Evolutionary conservation across 1,140 invertebrate genomes (phyloP).

Genomic region (Caenorhabditis remanei): DNA sequence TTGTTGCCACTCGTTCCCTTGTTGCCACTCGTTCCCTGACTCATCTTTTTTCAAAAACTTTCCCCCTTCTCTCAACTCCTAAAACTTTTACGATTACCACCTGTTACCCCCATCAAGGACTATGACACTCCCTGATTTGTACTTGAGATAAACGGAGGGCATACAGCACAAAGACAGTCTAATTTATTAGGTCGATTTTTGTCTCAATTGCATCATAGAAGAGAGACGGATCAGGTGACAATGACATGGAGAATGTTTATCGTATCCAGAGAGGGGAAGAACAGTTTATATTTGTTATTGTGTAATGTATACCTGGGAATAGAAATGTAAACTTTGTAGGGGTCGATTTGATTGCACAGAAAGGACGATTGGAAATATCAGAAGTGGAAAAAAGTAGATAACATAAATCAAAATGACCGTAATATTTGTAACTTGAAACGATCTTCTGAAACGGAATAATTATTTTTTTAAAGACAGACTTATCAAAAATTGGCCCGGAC

Average conservation of each 20-base stretch:
- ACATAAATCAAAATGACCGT: too few species aligned
- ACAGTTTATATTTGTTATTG: neutral
- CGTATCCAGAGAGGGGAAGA: neutral
- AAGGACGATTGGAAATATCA: too few species aligned
- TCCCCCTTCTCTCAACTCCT: neutral
- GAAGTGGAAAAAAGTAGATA: too few species aligned
- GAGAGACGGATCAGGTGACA: neutral
- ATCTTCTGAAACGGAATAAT: too few species aligned
- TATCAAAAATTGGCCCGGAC: too few species aligned
- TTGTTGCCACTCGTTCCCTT: too few species aligned
- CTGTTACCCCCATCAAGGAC: neutral
- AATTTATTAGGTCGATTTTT: conserved; percentile 24
- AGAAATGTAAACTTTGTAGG: too few species aligned
- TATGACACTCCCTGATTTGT: neutral
- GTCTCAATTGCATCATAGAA: neutral
- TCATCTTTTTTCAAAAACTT: neutral
- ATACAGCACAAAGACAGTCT: neutral
- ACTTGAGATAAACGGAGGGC: neutral
- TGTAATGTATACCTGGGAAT: neutral
- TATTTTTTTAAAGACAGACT: too few species aligned
- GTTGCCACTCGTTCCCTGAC: too few species aligned
- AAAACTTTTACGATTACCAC: conserved; percentile 31
- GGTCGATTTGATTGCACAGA: too few species aligned
- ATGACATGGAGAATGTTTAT: neutral
- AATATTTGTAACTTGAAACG: too few species aligned